Percentiles rank a stretch among this genome's conserved stretches.
phyloP scores from a whole-genome alignment of 2,797 vertebrate genomes.

The Carcharodon carcharias region DNA sequence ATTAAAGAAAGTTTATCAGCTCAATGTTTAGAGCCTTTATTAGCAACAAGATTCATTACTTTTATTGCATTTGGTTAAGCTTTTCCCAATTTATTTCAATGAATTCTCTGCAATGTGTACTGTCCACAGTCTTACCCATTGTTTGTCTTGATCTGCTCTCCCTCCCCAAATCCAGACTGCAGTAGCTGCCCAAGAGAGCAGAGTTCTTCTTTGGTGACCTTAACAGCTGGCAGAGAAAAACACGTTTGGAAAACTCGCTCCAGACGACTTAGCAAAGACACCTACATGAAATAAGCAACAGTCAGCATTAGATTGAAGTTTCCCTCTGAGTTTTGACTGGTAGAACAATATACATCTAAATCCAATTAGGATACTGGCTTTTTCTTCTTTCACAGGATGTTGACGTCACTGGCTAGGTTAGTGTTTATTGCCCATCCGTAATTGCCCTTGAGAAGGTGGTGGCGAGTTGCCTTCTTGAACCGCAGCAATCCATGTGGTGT shows the following conservation, averaged over 20 bases:
- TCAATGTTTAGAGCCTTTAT: not conserved
- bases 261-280: slow-evolving; percentile 64
- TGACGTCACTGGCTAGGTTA: too few relatives aligned
- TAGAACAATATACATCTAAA: not conserved
- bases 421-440: too few relatives aligned
- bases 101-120: not conserved
- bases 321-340: slow-evolving; percentile 42
- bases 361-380: slow-evolving; percentile 1
- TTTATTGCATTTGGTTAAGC: not conserved
- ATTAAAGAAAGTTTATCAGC: not conserved
- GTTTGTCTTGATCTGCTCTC: slow-evolving; percentile 50
- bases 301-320: slow-evolving; percentile 44
- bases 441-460: too few relatives aligned
- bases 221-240: slow-evolving; percentile 65
- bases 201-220: slow-evolving; percentile 59
- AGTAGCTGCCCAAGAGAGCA: slow-evolving; percentile 64
- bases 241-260: slow-evolving; percentile 72
- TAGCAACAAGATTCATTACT: not conserved
- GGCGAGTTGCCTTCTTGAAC: too few relatives aligned
- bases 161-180: slow-evolving; percentile 51
- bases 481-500: too few relatives aligned
- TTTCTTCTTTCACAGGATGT: too few relatives aligned
- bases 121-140: slow-evolving; percentile 55
- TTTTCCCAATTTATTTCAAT: not conserved
- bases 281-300: slow-evolving; percentile 56